Base-by-base conservation (phyloP, 2,888 invertebrate species). In the Dicyrtoma fusca region DNA sequence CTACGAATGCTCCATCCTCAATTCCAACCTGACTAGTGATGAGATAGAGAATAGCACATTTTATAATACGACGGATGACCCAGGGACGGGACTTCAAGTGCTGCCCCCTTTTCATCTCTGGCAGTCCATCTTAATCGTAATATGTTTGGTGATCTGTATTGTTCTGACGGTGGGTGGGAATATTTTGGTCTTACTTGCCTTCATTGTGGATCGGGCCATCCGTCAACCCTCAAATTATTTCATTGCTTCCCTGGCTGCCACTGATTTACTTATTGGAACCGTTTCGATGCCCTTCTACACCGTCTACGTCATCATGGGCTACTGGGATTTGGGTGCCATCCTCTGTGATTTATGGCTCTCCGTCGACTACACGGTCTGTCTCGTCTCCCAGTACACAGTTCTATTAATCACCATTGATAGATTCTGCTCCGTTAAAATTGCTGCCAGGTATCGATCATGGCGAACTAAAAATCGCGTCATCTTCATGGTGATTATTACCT, bases 271-370 rank as follows among this genome's bases (percentile, higher is more conserved):
- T 75, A 99, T 99, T 84, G 99, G 99, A 82, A 92, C 96, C 64
- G 91, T 98, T 74, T 98, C 98, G 34, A 95, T 99, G 92, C 98
- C 99, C 69, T 97, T 99, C 86, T 99, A 95, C 86, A 97, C 97
- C 26, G 93, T 97, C 78, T 98, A 99, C 86, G 92, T 98, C 69
- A 87, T 99, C 79, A 92, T 94, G 88, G 96, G 95, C 69, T 92
- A 93, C 83, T 99, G 99, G 99, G 93, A 96, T 83, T 88, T 99
- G 77, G 98, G 99, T 14, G 94, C 95, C 26, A 87, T 98, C 74
- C 87, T 97, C 8, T 99, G 98, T 84, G 98, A 99, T 84, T 88
- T 99, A 62, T 79, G 77, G 77, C 75, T 79, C 26, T 79, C 77
- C 26, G 77, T 79, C 13, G 99, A 99, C 85, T 99, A 99, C 86